Base-by-base conservation (phyloP, 2,888 invertebrate species). In the Tineola bisselliella region DNA sequence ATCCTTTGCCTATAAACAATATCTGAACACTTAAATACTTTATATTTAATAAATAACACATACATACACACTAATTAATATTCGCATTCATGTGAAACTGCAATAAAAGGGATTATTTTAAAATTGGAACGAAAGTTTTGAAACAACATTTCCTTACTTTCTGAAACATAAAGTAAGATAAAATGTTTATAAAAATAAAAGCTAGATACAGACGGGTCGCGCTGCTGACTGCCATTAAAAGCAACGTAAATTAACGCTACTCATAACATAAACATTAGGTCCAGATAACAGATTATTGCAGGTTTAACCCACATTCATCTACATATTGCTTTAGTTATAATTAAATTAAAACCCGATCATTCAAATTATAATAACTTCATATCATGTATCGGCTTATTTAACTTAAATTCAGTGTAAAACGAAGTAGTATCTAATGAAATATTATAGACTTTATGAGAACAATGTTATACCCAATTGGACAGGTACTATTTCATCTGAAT, bases 221-320 rank as follows among this genome's bases (percentile, higher is more conserved):
- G 56, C 56, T 25, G 54, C 54, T 15, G 54, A 54, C 31, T 57
- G 57, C 60, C 52, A 61, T 63, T 63, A 62, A 58, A 33, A 61
- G 58, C 62, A 57, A 61, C 60, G 48, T 64, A 62, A 61, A 62
- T 62, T 62, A 62, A 43, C 52, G 31, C 8, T 10, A 57, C 59
- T 68, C 66, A 66, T 65, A 65, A 66, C 66, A 68, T 67, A 64
- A 63, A 63, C 68, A 70, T 70, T 69, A 69, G 69, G 67, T 70
- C 68, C 66, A 73, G 79, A 77, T 79, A 79, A 77, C 71, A 72
- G 66, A 77, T 76, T 77, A 78, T 71, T 68, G 67, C 71, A 66
- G 68, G 68, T 69, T 77, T 76, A 76, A 74, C 77, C 78, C 69
- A 77, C 69, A 73, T 77, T 70, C 66, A 64, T 48, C 43, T 10